Base-by-base conservation (phyloP, 2,113 vertebrate species). In the Hippoglossus stenolepis region DNA sequence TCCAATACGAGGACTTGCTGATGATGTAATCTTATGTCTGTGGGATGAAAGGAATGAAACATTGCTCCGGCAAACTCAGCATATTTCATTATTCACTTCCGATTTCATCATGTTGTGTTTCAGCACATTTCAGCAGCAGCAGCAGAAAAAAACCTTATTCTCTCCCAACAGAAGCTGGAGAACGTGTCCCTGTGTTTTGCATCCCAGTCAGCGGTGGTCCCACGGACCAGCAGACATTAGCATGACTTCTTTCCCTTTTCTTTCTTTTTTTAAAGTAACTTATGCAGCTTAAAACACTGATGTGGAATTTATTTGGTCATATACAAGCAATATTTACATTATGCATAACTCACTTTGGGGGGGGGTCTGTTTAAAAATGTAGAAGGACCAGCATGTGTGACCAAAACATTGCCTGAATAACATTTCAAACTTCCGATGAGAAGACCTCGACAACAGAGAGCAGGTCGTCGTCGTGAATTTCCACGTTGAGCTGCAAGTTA, bases 21-120 rank as follows among this genome's bases (percentile, higher is more conserved):
- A 83, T 87, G 87, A 90, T 89, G 81, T 85, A 88, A 89, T 65
- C 31, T 66, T 60, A 78, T 81, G 71, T 81, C 18, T 73, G 63
- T 60, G n/a, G 23, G 62, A 9, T 5, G 61, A 47, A 67, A 47
- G 53, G 67, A 74, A 70, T 71, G 54, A 88, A 78, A 81, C 61
- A 62, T 38, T 60, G 73, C 56, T 23, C 20, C 0, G 21, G 54
- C 80, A 0, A 31, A 67, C 51, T 60, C 78, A 87, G 85, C 82
- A 84, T 47, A 49, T 89, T 83, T 72, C 11, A 73, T 70, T 77
- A 77, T 79, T 87, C 80, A 75, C 1, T 67, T 85, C 62, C 73
- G 63, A 77, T 89, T 90, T 83, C 80, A 86, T 84, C 82, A 85
- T 79, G 79, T 85, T 67, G 65, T 80, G 68, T 69, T 63, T 82